Evolutionary conservation across 1,140 invertebrate species (phyloP).

Genomic region (Cyclargus thomasi): DNA sequence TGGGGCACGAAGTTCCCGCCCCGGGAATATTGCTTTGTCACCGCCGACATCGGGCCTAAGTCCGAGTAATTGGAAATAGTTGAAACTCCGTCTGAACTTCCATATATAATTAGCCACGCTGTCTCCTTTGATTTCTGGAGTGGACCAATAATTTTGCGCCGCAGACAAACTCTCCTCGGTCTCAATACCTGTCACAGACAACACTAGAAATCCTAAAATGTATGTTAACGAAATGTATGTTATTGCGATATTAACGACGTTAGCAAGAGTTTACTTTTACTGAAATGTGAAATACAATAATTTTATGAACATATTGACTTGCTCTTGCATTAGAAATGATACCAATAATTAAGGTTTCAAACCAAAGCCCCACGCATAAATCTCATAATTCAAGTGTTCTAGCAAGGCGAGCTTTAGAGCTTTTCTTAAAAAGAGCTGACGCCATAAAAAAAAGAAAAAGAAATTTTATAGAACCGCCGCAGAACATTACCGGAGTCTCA

Average conservation of each 20-base stretch:
- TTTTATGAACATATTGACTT: no score
- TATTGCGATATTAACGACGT: no score
- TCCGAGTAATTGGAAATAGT: conserved; percentile 73
- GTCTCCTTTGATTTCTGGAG: neutral
- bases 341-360: neutral
- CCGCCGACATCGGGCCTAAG: conserved; percentile 67
- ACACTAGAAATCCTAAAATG: no score
- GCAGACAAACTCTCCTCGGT: no score
- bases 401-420: conserved; percentile 1
- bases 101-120: neutral
- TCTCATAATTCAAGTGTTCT: conserved; percentile 22
- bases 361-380: conserved; percentile 21
- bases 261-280: no score
- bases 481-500: conserved; percentile 26
- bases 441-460: conserved; percentile 31
- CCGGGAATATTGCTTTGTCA: conserved; percentile 72
- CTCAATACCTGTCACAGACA: no score
- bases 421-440: conserved; percentile 26
- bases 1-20: conserved; percentile 63
- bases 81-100: conserved; percentile 47
- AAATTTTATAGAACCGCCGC: conserved; percentile 28
- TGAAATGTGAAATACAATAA: no score
- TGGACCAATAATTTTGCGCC: neutral
- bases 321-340: neutral
- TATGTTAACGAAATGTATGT: no score